Conservation (phyloP, 2,797 vertebrate genomes). For the Molothrus ater region DNA sequence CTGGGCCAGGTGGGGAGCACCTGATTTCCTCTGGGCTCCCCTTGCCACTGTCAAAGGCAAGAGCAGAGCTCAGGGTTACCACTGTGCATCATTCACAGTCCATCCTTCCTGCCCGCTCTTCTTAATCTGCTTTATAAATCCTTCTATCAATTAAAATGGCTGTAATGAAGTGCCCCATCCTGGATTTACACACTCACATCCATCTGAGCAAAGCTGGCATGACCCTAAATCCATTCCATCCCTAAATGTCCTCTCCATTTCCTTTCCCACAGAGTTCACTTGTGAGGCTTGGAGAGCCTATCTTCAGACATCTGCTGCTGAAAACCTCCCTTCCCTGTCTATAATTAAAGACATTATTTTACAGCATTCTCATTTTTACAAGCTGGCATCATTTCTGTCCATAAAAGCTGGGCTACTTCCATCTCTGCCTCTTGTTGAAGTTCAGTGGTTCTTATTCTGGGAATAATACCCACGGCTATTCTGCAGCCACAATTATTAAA, state of each 20-base stretch:
- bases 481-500: constrained; percentile 63
- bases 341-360: constrained; percentile 69
- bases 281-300: background rate
- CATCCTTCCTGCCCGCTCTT: background rate
- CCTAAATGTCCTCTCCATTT: background rate
- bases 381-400: constrained; percentile 50
- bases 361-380: constrained; percentile 60
- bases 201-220: background rate
- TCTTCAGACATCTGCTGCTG: constrained; percentile 38
- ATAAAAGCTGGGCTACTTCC: constrained; percentile 52
- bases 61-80: background rate
- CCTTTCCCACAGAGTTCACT: background rate
- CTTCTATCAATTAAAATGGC: background rate
- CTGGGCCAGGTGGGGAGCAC: background rate
- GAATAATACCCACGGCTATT: constrained; percentile 35
- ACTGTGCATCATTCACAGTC: background rate
- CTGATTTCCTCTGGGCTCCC: background rate
- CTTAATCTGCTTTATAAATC: background rate
- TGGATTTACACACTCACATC: background rate
- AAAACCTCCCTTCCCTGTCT: constrained; percentile 15
- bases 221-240: background rate
- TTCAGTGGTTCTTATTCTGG: constrained; percentile 60
- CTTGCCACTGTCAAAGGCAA: background rate
- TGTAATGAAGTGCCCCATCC: background rate
- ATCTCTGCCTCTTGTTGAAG: constrained; percentile 38